Evolutionary conservation across 2,113 vertebrate species (phyloP), one percentile per base, ranked within the genome.

Genomic region (Proteles cristata): DNA sequence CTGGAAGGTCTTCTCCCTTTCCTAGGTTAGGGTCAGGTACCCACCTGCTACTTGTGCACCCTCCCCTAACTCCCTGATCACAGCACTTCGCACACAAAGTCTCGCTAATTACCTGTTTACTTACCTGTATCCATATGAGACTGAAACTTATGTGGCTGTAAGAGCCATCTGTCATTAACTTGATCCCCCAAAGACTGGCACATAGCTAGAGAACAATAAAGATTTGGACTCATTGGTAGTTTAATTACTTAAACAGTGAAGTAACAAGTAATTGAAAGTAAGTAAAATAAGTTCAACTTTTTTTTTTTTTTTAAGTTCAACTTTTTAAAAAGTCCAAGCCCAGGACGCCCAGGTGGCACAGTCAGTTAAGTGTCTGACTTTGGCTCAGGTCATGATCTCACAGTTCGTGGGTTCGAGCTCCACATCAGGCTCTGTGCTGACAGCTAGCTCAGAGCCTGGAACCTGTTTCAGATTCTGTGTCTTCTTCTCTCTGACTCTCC

Each of bases 261-360:
- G 26, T 80, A 87, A 71, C n/a, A 35, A 96, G 58, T 84, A 88
- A 90, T 23, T 89, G 11, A 3, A 81, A 82, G 53, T 45, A 87
- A 74, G n/a, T 61, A 90, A 83, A 93, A 82, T 68, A 35, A 76
- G 66, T 84, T 93, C n/a, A 48, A 55, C 45, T 81, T 86, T 58
- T 39, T 39, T 39, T 39, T 39, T 39, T 39, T 39, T 39, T 39
- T 39, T 39, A 39, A 39, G 39, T 39, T 39, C 39, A 39, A 39
- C 39, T 39, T 39, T 39, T 39, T 39, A 39, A 39, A 39, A 39
- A 39, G 39, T 39, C 39, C 39, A 39, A 39, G 39, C 39, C 39
- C 39, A 4, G 39, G 39, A 39, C 39, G 4, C 39, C 39, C 39
- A 39, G 39, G 39, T 39, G 39, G 39, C 39, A 39, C 39, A 39